Base-by-base conservation (phyloP, 2,113 vertebrate genomes). In the Aphelocoma coerulescens region DNA sequence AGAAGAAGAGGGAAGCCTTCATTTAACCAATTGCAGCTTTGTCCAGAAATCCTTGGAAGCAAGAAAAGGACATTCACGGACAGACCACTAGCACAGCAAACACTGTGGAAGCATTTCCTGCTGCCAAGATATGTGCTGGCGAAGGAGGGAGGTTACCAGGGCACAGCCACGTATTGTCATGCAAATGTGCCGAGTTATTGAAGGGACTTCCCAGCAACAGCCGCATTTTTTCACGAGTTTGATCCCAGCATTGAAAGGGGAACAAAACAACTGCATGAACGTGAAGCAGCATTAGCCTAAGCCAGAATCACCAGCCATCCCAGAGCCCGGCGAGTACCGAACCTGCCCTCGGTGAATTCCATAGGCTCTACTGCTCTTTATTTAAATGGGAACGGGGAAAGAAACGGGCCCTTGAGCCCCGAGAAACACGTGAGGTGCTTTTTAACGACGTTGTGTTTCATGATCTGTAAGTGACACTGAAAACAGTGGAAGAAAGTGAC, bases 161-260 rank as follows among this genome's bases (percentile, higher is more conserved):
- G 83, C 87, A 76, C 43, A 14, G 55, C 39, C 10, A 32, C 1
- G 0, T 0, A 86, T 91, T 96, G 89, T 94, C 71, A 96, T 94
- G 95, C 75, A 96, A 96, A 95, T 88, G n/a, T 10, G 52, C 72
- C 52, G 77, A 82, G 46, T 67, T 93, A 78, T 14, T 96, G 92
- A 86, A 88, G 88, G 84, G 23, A 80, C 57, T 93, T 73, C 91
- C 90, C 93, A 90, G 96, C 95, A 94, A 93, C 95, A 83, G 67
- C 43, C 58, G 28, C 68, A 61, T 88, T 95, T 96, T 94, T 93
- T 84, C 80, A 58, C 59, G 9, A 18, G 83, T 49, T 77, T 78
- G 94, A 96, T 96, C 79, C 72, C 83, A 21, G 74, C 89, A 80
- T 63, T 96, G 85, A 96, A 90, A 96, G 88, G 44, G 49, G 87